Percentiles rank a stretch among this genome's conserved stretches.
phyloP scores from a whole-genome alignment of 2,888 invertebrate genomes.

The Diarsia rubi region DNA sequence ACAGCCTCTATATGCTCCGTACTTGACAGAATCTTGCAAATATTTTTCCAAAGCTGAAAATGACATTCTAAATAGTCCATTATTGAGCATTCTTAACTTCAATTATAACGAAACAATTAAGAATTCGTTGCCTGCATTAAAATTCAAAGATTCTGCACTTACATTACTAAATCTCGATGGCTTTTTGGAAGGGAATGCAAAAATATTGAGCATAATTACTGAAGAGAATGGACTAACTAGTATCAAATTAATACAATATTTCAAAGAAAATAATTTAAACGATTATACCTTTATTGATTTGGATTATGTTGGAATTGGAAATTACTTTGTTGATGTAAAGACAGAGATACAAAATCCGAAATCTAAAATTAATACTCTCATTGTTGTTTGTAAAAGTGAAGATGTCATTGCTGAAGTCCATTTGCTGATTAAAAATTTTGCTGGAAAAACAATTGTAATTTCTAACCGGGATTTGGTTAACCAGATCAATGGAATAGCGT shows the following conservation, averaged over 20 bases:
- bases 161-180: slow-evolving; percentile 28
- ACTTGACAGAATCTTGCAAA: slow-evolving; percentile 54
- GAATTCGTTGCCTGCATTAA: slow-evolving; percentile 18
- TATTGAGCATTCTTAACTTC: slow-evolving; percentile 46
- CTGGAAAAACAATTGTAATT: slow-evolving; percentile 49
- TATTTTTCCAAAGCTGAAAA: slow-evolving; percentile 46
- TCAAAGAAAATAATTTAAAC: slow-evolving; percentile 8
- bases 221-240: slow-evolving; percentile 47
- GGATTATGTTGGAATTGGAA: slow-evolving; percentile 33
- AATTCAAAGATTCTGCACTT: slow-evolving; percentile 38
- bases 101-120: slow-evolving; percentile 36
- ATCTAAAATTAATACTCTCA: slow-evolving; percentile 21
- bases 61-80: slow-evolving; percentile 43
- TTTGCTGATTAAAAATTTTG: slow-evolving; percentile 22
- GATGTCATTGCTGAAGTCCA: slow-evolving; percentile 10
- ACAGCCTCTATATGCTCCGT: slow-evolving; percentile 30
- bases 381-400: slow-evolving; percentile 33
- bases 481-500: neutral
- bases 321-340: slow-evolving; percentile 46
- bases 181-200: slow-evolving; percentile 27
- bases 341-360: slow-evolving; percentile 23
- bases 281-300: slow-evolving; percentile 52
- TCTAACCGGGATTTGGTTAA: slow-evolving; percentile 7
- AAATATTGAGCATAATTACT: slow-evolving; percentile 31
- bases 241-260: slow-evolving; percentile 57